Percentiles rank a stretch among this genome's conserved stretches.
Evolutionary conservation across 2,888 invertebrate species (phyloP).

Genomic region (Hypercompe scribonia): DNA sequence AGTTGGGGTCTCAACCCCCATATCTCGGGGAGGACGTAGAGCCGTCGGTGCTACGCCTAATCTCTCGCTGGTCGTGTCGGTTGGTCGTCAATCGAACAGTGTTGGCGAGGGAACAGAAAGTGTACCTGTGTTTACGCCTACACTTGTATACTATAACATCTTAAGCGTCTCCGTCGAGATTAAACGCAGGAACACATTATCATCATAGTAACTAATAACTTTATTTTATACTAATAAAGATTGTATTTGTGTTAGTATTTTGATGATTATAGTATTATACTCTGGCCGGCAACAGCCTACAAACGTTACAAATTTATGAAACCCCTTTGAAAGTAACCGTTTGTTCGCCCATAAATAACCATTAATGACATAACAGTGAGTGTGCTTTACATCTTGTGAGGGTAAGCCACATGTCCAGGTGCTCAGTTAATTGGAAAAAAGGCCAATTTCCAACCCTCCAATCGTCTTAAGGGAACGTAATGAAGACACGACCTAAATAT

Average conservation of each 20-base stretch:
- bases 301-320: constrained; percentile 15
- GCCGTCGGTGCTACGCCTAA: too few species aligned
- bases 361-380: constrained; percentile 41
- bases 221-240: neutral
- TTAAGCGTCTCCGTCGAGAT: too few species aligned
- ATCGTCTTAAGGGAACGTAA: constrained; percentile 46
- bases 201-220: too few species aligned
- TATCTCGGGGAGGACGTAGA: too few species aligned
- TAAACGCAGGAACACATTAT: too few species aligned
- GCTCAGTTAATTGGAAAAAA: constrained; percentile 75
- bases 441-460: constrained; percentile 67
- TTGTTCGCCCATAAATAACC: constrained; percentile 48
- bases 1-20: too few species aligned
- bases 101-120: too few species aligned
- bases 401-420: constrained; percentile 73
- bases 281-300: neutral
- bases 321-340: constrained; percentile 39
- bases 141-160: too few species aligned
- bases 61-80: too few species aligned
- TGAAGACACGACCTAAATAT: constrained; percentile 56
- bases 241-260: neutral
- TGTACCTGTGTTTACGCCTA: too few species aligned
- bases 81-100: too few species aligned
- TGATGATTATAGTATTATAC: neutral
- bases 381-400: constrained; percentile 56